Evolutionary conservation across 2,888 invertebrate genomes (phyloP).

Genomic region (Seira sanloemensis): DNA sequence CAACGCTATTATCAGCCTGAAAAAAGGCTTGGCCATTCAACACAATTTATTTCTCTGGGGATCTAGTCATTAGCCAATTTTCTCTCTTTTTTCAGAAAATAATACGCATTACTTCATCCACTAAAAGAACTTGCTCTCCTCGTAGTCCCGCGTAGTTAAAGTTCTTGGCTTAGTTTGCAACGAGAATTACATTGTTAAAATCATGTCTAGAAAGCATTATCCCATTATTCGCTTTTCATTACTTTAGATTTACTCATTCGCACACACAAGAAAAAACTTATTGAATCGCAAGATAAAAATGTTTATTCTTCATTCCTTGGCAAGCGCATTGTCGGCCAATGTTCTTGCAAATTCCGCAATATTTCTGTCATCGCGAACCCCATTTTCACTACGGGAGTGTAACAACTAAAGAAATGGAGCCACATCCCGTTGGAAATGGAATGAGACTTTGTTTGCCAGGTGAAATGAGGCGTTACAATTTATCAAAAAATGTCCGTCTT

Average conservation of each 20-base stretch:
- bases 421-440: neutral
- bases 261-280: neutral
- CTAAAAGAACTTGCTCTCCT: constrained; percentile 21
- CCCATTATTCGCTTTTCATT: neutral
- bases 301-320: neutral
- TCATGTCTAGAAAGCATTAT: neutral
- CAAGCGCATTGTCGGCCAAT: neutral
- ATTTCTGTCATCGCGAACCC: neutral
- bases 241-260: neutral
- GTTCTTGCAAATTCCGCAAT: neutral
- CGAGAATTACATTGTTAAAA: neutral
- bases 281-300: neutral
- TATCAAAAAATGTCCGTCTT: neutral
- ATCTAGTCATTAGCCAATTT: constrained; percentile 60
- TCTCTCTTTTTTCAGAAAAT: constrained; percentile 28
- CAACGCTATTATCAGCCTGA: constrained; percentile 40
- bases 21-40: constrained; percentile 52
- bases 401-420: too few species aligned
- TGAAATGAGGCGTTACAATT: constrained; percentile 46
- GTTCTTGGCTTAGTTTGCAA: neutral
- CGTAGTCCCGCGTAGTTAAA: too few species aligned
- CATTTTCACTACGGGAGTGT: neutral
- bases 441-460: constrained; percentile 40
- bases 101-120: constrained; percentile 12
- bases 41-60: constrained; percentile 48